A percentile compares a stretch with the other conserved stretches of the same genome.
Evolutionary conservation across 2,113 vertebrate genomes (phyloP).

Genomic region (Equus quagga): DNA sequence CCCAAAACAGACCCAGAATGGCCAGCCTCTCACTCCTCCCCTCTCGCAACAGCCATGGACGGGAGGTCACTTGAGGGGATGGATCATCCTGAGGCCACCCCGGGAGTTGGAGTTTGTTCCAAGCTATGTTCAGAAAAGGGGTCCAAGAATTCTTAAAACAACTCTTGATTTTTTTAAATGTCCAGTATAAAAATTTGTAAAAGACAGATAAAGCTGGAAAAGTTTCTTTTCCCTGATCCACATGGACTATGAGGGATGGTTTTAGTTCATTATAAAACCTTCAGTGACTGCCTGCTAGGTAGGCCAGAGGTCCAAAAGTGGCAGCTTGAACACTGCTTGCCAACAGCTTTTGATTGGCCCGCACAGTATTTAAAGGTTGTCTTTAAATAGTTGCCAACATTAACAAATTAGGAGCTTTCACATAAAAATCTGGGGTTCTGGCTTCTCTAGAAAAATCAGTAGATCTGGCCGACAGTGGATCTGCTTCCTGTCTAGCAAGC

Average conservation of each 20-base stretch:
- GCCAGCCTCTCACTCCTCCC: background rate
- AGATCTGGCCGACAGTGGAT: background rate
- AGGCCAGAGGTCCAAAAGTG: constrained; percentile 16
- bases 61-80: constrained; percentile 33
- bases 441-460: constrained; percentile 64
- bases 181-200: background rate
- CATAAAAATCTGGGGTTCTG: constrained; percentile 52
- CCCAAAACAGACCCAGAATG: background rate
- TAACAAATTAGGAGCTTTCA: constrained; percentile 55
- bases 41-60: background rate
- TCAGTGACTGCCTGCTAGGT: background rate
- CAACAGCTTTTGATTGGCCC: background rate
- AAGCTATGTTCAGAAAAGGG: constrained; percentile 34
- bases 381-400: constrained; percentile 23
- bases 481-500: background rate
- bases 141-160: constrained; percentile 57
- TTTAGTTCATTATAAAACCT: background rate
- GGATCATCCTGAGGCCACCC: constrained; percentile 12
- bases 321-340: background rate
- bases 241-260: background rate
- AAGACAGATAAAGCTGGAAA: background rate
- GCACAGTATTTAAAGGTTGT: background rate
- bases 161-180: background rate
- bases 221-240: background rate
- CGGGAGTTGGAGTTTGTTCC: constrained; percentile 29